A percentile compares a stretch with the other conserved stretches of the same genome.
Conservation (phyloP, 2,797 vertebrate species). For the Lepus oiostolus region DNA sequence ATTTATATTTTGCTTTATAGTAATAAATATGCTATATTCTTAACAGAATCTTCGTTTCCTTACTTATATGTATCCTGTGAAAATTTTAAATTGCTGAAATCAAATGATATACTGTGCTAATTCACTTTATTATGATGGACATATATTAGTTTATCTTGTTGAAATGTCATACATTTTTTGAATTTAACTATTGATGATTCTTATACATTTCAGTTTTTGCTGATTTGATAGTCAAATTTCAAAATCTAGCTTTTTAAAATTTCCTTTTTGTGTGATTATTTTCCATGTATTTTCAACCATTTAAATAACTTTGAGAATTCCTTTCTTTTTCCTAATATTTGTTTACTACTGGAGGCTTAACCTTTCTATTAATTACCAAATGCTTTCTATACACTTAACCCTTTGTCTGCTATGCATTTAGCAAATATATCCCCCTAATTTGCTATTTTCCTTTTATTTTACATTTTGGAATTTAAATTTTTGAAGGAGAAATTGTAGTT, state of each 20-base stretch:
- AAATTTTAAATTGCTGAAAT: not conserved
- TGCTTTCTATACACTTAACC: not conserved
- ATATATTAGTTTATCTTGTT: not conserved
- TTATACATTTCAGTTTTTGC: not conserved
- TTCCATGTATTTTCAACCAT: not conserved
- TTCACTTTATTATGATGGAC: not conserved
- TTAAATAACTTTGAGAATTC: conserved; percentile 12
- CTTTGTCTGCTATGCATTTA: not conserved
- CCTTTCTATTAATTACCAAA: not conserved
- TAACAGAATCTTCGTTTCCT: not conserved
- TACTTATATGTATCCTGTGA: not conserved
- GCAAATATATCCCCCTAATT: not conserved
- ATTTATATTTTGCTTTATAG: not conserved
- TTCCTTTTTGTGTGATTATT: not conserved
- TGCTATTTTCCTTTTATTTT: not conserved
- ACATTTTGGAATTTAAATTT: not conserved
- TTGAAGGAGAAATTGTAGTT: not conserved
- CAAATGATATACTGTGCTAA: not conserved
- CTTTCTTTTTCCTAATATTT: not conserved
- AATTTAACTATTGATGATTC: not conserved
- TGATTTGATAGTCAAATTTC: not conserved
- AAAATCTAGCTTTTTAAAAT: not conserved
- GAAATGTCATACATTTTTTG: not conserved
- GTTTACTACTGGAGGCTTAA: not conserved
- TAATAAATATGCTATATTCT: not conserved